phyloP scores from a whole-genome alignment of 2,113 vertebrate genomes.

The Ailurus styani region DNA sequence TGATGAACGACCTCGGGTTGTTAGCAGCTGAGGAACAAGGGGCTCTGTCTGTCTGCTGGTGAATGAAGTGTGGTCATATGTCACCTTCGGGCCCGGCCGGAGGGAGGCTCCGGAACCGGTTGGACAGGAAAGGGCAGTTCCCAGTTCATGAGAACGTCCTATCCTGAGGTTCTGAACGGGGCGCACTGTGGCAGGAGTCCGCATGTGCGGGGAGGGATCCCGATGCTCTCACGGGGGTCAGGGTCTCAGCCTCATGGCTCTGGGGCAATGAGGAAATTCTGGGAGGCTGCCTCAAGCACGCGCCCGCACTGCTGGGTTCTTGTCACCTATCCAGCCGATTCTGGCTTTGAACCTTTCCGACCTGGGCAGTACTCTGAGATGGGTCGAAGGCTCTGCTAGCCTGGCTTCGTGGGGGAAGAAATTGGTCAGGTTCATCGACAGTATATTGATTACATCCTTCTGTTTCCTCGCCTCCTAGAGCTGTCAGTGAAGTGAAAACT shows the following conservation, averaged over 20 bases:
- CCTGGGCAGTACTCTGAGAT: accelerated
- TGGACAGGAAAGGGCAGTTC: neutral
- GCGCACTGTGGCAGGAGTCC: neutral
- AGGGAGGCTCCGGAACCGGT: neutral
- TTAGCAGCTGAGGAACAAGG: neutral
- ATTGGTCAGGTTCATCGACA: neutral
- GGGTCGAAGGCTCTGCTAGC: neutral
- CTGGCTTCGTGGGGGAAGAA: neutral
- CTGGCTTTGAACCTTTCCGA: neutral
- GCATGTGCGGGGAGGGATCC: too few species aligned
- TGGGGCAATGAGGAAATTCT: neutral
- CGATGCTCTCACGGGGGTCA: accelerated
- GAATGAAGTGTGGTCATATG: neutral
- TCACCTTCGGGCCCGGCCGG: neutral
- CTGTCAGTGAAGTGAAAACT: neutral
- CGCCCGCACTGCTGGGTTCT: too few species aligned
- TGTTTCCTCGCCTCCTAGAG: neutral
- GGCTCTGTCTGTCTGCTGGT: neutral
- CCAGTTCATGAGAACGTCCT: neutral
- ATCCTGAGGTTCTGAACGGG: neutral
- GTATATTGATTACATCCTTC: neutral
- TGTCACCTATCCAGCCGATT: neutral
- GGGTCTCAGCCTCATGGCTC: neutral
- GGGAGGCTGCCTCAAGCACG: neutral
- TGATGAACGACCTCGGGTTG: slow-evolving; percentile 11